Evolutionary conservation across 2,113 vertebrate genomes (phyloP).

Genomic region (Xiphophorus couchianus): DNA sequence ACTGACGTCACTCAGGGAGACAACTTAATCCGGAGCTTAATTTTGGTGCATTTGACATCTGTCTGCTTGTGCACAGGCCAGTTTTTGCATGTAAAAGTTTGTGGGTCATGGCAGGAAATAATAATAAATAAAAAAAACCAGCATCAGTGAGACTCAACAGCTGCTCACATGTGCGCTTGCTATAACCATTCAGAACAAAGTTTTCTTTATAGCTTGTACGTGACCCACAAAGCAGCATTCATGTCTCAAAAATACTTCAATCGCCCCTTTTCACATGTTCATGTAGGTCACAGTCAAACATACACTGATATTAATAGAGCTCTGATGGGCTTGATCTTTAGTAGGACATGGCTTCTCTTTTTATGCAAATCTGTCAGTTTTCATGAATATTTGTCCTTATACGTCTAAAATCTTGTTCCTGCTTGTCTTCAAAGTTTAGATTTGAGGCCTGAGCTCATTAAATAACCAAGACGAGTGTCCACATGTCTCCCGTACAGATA

Average conservation of each 20-base stretch:
- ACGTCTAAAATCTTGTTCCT: neutral
- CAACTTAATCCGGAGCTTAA: conserved; percentile 8
- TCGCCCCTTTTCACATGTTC: conserved; percentile 4
- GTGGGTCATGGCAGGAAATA: conserved; percentile 34
- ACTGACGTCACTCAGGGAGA: conserved; percentile 1
- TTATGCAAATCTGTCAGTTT: neutral
- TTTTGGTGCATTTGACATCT: conserved; percentile 14
- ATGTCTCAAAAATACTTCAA: conserved; percentile 1
- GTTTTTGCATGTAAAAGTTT: conserved; percentile 19
- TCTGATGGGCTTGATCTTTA: conserved; percentile 30
- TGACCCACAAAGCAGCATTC: conserved; percentile 9
- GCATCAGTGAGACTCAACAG: neutral
- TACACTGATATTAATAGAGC: conserved; percentile 59
- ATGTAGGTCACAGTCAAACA: conserved; percentile 29
- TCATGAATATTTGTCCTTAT: neutral
- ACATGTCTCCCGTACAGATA: conserved; percentile 3
- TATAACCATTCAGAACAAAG: neutral
- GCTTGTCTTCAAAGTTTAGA: conserved; percentile 27
- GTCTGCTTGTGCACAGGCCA: conserved; percentile 4
- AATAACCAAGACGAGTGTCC: conserved; percentile 6
- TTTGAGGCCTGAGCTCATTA: conserved; percentile 22
- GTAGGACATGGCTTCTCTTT: conserved; percentile 24
- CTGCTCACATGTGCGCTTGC: neutral
- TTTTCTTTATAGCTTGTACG: neutral
- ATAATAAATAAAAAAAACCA: neutral